These are phyloP conservation scores for Aphelenchoides bicaudatus DNA, from an alignment of 2,888 invertebrate genomes.

Conservation along the genomic window DNA sequence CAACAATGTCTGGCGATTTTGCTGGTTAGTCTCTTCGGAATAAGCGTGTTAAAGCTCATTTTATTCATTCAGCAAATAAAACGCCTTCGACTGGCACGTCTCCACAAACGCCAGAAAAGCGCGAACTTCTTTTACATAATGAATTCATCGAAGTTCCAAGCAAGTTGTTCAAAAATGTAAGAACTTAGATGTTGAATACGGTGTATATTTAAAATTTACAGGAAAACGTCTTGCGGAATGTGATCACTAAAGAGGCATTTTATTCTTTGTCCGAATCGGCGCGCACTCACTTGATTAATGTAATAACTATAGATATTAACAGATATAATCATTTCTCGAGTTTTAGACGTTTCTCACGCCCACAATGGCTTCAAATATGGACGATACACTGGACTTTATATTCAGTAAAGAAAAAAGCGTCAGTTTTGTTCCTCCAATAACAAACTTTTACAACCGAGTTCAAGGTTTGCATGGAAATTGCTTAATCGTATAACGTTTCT, in stretches of 20 bases:
- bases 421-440: slow-evolving; percentile 5
- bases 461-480: too few species aligned
- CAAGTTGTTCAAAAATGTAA: slow-evolving; percentile 18
- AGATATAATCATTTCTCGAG: background rate
- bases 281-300: slow-evolving; percentile 19
- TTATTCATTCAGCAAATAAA: slow-evolving; percentile 5
- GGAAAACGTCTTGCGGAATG: slow-evolving; percentile 25
- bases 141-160: slow-evolving; percentile 20
- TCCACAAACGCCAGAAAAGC: slow-evolving; percentile 8
- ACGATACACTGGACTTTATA: slow-evolving; percentile 8
- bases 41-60: background rate
- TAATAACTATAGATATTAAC: slow-evolving; percentile 8
- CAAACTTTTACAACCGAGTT: slow-evolving; percentile 4
- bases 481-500: background rate
- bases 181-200: background rate
- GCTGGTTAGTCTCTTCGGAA: background rate
- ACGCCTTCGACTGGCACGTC: background rate
- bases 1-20: background rate
- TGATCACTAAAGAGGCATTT: slow-evolving; percentile 26
- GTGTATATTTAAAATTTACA: background rate
- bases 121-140: slow-evolving; percentile 4
- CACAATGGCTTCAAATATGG: slow-evolving; percentile 3
- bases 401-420: background rate
- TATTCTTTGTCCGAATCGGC: slow-evolving; percentile 20
- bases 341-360: background rate